Conservation (phyloP, 2,797 vertebrate genomes). For the Sebastes trivittatus region DNA sequence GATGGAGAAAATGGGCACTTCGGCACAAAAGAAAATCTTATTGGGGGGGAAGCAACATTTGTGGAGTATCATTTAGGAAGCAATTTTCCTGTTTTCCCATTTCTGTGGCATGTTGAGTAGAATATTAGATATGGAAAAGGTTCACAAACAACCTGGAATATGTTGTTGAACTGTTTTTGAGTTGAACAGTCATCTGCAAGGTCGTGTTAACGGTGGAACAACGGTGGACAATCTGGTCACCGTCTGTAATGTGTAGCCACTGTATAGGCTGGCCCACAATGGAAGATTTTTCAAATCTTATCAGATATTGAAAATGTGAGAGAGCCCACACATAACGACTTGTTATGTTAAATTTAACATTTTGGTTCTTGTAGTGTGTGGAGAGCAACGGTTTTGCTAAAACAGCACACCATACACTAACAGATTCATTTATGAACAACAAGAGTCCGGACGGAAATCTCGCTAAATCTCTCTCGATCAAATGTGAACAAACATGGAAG, state of each 20-base stretch:
- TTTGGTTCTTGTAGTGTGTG: no score
- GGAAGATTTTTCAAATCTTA: no score
- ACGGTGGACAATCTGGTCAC: background rate
- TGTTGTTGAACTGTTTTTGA: conserved; percentile 10
- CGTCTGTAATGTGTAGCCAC: background rate
- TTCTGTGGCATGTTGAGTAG: background rate
- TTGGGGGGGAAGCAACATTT: background rate
- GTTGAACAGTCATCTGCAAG: background rate
- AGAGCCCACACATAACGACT: no score
- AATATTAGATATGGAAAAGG: background rate
- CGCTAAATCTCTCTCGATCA: no score
- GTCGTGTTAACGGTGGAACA: background rate
- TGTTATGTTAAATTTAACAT: no score
- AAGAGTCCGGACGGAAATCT: no score
- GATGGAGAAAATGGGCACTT: conserved; percentile 34
- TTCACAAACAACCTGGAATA: background rate
- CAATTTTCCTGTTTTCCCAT: conserved; percentile 15
- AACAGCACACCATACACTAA: no score
- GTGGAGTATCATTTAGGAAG: conserved; percentile 1
- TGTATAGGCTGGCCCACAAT: no score
- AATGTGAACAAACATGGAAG: no score
- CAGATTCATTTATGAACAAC: no score
- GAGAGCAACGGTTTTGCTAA: no score
- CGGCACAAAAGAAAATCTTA: conserved; percentile 44
- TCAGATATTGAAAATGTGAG: no score